These are phyloP conservation scores for Egretta garzetta DNA, from an alignment of 2,113 vertebrate species.

Conservation along the genomic window DNA sequence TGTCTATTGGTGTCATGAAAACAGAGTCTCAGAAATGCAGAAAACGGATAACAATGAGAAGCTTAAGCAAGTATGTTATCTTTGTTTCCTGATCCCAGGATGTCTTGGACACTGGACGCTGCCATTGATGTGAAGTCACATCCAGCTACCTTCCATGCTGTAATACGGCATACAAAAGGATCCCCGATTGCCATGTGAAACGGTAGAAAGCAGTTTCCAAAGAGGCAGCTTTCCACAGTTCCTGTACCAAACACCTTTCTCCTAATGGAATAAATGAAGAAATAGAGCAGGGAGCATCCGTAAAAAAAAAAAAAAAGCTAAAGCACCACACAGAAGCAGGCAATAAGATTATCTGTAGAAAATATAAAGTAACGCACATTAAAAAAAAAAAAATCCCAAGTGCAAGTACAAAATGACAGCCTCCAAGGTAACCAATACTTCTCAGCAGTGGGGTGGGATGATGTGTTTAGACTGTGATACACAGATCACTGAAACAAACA, in stretches of 20 bases:
- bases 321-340: not conserved
- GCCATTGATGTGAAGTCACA: not conserved
- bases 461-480: not conserved
- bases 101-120: fast-evolving
- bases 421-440: not conserved
- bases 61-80: not conserved
- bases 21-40: not conserved
- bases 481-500: not conserved
- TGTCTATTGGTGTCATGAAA: not conserved
- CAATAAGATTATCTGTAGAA: not conserved
- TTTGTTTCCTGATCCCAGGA: not conserved
- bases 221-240: not conserved
- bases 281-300: not conserved
- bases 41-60: not conserved
- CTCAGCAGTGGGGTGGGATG: not conserved
- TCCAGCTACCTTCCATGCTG: not conserved
- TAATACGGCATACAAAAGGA: not conserved
- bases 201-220: not conserved
- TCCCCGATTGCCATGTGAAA: not conserved
- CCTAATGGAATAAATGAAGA: not conserved
- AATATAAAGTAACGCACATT: not conserved
- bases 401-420: not conserved
- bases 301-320: not conserved
- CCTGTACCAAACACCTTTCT: not conserved
- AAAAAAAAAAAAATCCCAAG: not conserved